A percentile compares a stretch with the other conserved stretches of the same genome.
phyloP scores from a whole-genome alignment of 2,888 invertebrate species.

The Galeruca laticollis region DNA sequence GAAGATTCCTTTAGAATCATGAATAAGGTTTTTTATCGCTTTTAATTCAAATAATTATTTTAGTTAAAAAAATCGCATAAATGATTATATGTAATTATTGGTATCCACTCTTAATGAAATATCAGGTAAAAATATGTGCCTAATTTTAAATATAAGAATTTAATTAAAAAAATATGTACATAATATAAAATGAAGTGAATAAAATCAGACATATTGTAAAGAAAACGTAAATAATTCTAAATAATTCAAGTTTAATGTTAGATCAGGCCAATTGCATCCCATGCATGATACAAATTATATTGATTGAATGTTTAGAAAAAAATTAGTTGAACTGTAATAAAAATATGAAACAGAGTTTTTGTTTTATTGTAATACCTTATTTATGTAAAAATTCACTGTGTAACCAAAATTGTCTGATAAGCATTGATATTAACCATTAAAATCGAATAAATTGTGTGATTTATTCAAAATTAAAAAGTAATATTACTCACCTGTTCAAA shows the following conservation, averaged over 20 bases:
- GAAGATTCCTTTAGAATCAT: no score
- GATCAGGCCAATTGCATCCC: constrained; percentile 31
- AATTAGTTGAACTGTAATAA: constrained; percentile 38
- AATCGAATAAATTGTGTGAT: not conserved
- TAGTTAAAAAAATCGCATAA: no score
- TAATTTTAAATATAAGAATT: constrained; percentile 48
- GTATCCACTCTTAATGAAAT: constrained; percentile 22
- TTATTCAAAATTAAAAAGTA: not conserved
- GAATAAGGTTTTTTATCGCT: no score
- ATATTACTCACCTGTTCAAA: constrained; percentile 88
- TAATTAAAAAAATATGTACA: constrained; percentile 37
- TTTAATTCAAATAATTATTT: no score
- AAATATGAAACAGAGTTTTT: constrained; percentile 12
- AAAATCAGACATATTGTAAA: constrained; percentile 30
- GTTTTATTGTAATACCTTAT: not conserved
- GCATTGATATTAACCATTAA: no score
- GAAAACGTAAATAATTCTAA: constrained; percentile 22
- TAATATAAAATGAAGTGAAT: constrained; percentile 38
- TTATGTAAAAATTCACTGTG: not conserved
- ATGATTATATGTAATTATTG: no score
- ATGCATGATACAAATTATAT: constrained; percentile 35
- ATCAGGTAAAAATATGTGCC: constrained; percentile 50
- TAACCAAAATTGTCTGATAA: no score
- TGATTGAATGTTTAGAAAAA: constrained; percentile 40
- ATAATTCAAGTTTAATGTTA: constrained; percentile 24